Conservation (phyloP, 1,140 invertebrate species). For the Aradophagus sp. region DNA sequence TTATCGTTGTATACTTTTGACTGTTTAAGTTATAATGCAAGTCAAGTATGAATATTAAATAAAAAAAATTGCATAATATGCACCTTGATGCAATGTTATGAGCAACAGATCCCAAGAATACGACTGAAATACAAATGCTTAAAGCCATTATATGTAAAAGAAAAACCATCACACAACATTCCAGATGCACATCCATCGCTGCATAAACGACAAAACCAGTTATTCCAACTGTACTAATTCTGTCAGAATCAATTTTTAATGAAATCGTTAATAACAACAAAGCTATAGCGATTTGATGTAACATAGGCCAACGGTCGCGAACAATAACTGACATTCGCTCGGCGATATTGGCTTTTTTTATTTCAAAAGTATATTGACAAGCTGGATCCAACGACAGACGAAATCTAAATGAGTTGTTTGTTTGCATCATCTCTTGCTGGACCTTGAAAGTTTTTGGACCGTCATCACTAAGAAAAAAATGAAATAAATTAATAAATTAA, state of each 20-base stretch:
- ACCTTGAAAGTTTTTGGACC: constrained; percentile 72
- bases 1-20: background rate
- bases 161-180: constrained; percentile 71
- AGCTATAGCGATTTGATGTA: constrained; percentile 66
- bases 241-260: constrained; percentile 59
- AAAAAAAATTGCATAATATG: constrained; percentile 9
- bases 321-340: constrained; percentile 65
- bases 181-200: constrained; percentile 56
- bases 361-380: constrained; percentile 76
- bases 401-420: constrained; percentile 67
- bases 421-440: constrained; percentile 72
- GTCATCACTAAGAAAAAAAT: constrained; percentile 68
- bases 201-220: no score
- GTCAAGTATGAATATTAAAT: background rate
- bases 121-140: constrained; percentile 71
- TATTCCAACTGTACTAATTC: no score
- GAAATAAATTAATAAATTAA: constrained; percentile 10
- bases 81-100: constrained; percentile 77
- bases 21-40: background rate
- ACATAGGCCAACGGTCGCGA: constrained; percentile 67
- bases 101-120: constrained; percentile 77
- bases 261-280: constrained; percentile 65
- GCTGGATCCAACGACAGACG: constrained; percentile 77
- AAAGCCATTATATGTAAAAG: constrained; percentile 73
- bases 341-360: constrained; percentile 59